phyloP scores from a whole-genome alignment of 2,113 vertebrate genomes.

The Herpetotheres cachinnans region DNA sequence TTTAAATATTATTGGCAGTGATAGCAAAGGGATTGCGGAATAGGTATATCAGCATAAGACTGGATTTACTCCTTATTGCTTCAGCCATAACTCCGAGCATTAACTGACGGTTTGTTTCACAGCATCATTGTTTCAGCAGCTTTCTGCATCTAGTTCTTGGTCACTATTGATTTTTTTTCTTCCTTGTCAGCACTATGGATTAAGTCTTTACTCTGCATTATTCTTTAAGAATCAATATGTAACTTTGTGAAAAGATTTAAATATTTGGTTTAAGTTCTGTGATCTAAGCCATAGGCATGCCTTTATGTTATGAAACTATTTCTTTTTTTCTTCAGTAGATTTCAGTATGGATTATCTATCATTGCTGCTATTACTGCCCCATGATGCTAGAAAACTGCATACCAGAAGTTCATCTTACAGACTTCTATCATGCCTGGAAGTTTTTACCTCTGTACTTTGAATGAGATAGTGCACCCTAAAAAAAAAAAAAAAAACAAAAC shows the following conservation, averaged over 20 bases:
- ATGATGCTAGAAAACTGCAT: background rate
- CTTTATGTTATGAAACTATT: background rate
- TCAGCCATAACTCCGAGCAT: background rate
- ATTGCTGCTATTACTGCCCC: background rate
- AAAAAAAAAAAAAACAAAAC: background rate
- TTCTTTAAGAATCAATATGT: slow-evolving; percentile 33
- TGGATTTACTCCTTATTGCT: background rate
- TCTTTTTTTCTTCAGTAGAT: background rate
- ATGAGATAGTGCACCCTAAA: background rate
- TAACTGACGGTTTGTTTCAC: background rate
- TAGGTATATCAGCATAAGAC: background rate
- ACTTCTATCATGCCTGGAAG: background rate
- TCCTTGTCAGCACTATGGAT: background rate
- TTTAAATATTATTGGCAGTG: slow-evolving; percentile 15
- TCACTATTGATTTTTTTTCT: slow-evolving; percentile 35
- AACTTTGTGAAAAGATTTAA: slow-evolving; percentile 32
- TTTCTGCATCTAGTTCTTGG: slow-evolving; percentile 14
- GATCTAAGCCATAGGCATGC: background rate
- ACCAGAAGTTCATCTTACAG: background rate
- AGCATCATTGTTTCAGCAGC: background rate
- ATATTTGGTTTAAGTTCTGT: slow-evolving; percentile 8
- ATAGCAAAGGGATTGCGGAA: background rate
- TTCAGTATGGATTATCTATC: background rate
- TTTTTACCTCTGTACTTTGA: background rate
- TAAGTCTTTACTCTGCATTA: background rate